These are phyloP conservation scores for Sitta carolinensis DNA, from an alignment of 2,797 vertebrate species.

Conservation along the genomic window DNA sequence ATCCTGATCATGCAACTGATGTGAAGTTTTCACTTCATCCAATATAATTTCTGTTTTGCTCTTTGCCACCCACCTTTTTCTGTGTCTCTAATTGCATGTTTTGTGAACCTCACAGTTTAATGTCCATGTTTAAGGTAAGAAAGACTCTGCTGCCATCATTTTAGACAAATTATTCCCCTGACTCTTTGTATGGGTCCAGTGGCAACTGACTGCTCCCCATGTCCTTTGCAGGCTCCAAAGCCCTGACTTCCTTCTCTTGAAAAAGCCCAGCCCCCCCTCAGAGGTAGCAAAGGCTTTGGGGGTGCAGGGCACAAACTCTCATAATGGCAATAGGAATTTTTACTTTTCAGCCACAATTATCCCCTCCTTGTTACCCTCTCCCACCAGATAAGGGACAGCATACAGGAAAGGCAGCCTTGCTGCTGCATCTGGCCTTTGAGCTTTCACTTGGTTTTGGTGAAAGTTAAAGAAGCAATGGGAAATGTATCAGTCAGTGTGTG, in stretches of 20 bases:
- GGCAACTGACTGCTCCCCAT: not conserved
- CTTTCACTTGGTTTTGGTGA: not conserved
- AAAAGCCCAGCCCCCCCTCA: not conserved
- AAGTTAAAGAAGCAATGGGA: not conserved
- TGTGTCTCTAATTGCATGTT: not conserved
- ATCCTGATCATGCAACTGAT: not conserved
- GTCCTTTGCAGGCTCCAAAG: not conserved
- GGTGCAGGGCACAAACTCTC: not conserved
- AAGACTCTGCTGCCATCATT: not conserved
- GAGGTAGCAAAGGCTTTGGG: accelerated
- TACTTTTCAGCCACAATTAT: not conserved
- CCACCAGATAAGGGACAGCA: not conserved
- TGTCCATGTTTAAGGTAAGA: not conserved
- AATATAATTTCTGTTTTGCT: not conserved
- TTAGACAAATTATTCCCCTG: not conserved
- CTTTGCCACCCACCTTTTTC: not conserved
- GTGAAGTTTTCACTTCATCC: not conserved
- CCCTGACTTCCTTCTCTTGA: not conserved
- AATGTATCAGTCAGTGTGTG: not conserved
- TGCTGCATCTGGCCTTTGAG: not conserved
- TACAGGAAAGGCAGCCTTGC: not conserved
- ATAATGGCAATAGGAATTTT: not conserved
- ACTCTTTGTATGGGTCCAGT: not conserved
- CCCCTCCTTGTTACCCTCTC: accelerated
- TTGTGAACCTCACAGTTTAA: not conserved